A percentile compares a stretch with the other conserved stretches of the same genome.
These are phyloP conservation scores for Amiota communis DNA, from an alignment of 2,888 invertebrate species.

Conservation along the genomic window DNA sequence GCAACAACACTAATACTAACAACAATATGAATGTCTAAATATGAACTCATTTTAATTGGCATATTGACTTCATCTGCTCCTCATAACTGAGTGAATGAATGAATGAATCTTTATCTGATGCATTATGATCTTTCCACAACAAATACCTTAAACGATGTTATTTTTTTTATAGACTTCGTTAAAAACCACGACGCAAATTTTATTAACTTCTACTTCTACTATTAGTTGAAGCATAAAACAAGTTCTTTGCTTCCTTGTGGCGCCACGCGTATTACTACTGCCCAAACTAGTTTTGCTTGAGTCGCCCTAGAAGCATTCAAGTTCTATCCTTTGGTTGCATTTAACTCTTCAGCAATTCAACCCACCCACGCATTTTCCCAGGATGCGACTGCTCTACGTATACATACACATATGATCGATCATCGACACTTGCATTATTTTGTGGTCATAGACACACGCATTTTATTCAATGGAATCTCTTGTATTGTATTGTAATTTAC, in stretches of 20 bases:
- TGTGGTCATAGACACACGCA: neutral
- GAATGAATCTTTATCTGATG: too few relatives aligned
- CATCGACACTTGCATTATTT: neutral
- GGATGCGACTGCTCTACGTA: slow-evolving; percentile 44
- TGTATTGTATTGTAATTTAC: too few relatives aligned
- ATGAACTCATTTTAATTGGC: slow-evolving; percentile 51
- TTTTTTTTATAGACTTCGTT: neutral
- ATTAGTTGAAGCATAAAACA: neutral
- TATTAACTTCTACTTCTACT: neutral
- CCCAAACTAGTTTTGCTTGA: slow-evolving; percentile 42
- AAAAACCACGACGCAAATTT: neutral
- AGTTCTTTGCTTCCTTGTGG: slow-evolving; percentile 38
- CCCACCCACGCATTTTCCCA: slow-evolving; percentile 59
- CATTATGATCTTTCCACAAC: too few relatives aligned
- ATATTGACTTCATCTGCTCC: slow-evolving; percentile 17
- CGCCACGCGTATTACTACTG: slow-evolving; percentile 43
- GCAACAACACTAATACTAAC: slow-evolving; percentile 36
- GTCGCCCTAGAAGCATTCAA: neutral
- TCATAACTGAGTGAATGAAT: neutral
- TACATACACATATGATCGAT: slow-evolving; percentile 1
- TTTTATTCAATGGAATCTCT: too few relatives aligned
- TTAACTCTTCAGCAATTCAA: slow-evolving; percentile 42
- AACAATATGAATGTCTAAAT: slow-evolving; percentile 44
- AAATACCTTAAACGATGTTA: too few relatives aligned
- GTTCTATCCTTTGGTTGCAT: slow-evolving; percentile 52